Percentiles rank a stretch among this genome's conserved stretches.
These are phyloP conservation scores for Pseudomyrmex flavicornis DNA, from an alignment of 1,140 invertebrate genomes.

Conservation along the genomic window DNA sequence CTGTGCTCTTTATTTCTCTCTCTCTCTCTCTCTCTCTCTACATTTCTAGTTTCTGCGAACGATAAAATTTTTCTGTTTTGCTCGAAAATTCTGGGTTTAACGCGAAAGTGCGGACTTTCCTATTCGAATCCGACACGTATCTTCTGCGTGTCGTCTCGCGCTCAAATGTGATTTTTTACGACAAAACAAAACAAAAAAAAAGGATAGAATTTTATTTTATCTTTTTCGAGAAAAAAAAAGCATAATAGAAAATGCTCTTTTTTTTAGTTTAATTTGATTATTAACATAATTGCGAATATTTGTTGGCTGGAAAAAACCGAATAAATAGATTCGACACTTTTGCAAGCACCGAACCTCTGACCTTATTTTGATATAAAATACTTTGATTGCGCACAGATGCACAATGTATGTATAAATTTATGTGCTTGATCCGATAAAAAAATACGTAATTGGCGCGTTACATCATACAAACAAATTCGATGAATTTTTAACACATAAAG, in stretches of 20 bases:
- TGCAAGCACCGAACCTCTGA: constrained; percentile 32
- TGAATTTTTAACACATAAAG: too few relatives aligned
- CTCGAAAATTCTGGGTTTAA: too few relatives aligned
- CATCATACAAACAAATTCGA: too few relatives aligned
- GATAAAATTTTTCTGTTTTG: too few relatives aligned
- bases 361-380: constrained; percentile 43
- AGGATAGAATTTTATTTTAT: too few relatives aligned
- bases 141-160: not conserved
- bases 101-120: constrained; percentile 5
- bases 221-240: too few relatives aligned
- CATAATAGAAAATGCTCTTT: not conserved
- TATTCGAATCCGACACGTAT: not conserved
- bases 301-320: not conserved
- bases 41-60: too few relatives aligned
- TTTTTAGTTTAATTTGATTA: not conserved
- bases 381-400: constrained; percentile 23
- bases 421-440: not conserved
- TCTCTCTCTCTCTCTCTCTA: too few relatives aligned
- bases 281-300: too few relatives aligned
- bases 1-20: too few relatives aligned
- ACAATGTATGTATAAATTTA: constrained; percentile 29
- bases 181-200: not conserved
- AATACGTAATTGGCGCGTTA: too few relatives aligned
- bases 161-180: not conserved
- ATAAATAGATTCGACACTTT: constrained; percentile 9